Base-by-base conservation (phyloP, 2,888 invertebrate species). In the Eurytoma adleriae region DNA sequence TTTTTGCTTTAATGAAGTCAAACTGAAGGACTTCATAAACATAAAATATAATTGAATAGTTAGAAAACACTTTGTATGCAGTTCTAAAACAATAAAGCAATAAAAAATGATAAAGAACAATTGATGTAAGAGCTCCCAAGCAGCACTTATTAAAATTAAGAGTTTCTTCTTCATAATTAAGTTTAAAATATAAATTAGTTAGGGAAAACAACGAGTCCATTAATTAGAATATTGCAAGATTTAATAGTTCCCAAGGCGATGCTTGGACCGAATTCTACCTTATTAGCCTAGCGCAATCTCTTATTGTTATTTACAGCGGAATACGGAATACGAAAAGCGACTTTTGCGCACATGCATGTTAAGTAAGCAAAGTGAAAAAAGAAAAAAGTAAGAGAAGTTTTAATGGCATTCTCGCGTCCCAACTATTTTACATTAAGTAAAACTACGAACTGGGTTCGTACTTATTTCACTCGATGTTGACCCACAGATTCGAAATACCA, bases 141-240 rank as follows among this genome's bases (percentile, higher is more conserved):
- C 30, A 18, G 27, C 4, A n/a, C 20, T 56, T 56, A 69, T 69
- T 27, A 69, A 30, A 69, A 69, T 69, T 69, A 69, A 27, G 18
- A 69, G 27, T 56, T 69, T 69, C 56, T 69, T 69, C 30, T 56
- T 56, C 24, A 56, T 57, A 70, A 3, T 59, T 57, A 18, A n/a
- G 7, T 62, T 30, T 27, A 16, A 24, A 30, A 14, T 62, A 24
- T 61, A 27, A 61, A 61, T 69, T 56, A 69, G 18, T 3, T n/a
- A 40, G 27, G 24, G 4, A 69, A 56, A 56, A 14, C 30, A 69
- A 27, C 18, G 56, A 30, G n/a, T 4, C 10, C 30, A 20, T 56
- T 30, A 57, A 56, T 27, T 16, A 68, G 27, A 54, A 54, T 54
- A 14, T 18, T n/a, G 24, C 27, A 68, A n/a, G 14, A 54, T 24